Conservation (phyloP, 2,888 invertebrate genomes). For the Melanargia galathea region DNA sequence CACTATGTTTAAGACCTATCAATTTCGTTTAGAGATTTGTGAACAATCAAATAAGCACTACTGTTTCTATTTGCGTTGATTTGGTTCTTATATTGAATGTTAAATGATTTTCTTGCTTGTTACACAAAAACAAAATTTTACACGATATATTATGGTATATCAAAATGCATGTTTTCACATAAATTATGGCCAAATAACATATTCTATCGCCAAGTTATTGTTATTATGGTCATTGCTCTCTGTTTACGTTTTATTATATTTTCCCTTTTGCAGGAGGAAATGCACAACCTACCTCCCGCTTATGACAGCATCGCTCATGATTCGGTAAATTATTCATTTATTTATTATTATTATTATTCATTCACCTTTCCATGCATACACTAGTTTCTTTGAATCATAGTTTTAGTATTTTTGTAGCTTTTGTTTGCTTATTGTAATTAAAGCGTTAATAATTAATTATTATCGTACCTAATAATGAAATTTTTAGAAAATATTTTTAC, state of each 20-base stretch:
- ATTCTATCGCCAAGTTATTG: neutral
- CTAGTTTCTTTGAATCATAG: neutral
- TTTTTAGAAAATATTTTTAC: no score
- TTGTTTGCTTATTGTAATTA: neutral
- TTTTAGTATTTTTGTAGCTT: neutral
- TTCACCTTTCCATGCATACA: neutral
- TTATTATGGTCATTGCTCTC: neutral
- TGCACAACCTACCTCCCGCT: conserved; percentile 84
- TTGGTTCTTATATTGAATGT: no score
- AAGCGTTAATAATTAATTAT: no score
- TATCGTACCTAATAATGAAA: no score
- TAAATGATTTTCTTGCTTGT: no score
- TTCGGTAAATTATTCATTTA: conserved; percentile 82
- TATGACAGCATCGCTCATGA: conserved; percentile 88
- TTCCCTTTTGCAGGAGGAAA: conserved; percentile 82
- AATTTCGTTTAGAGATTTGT: neutral
- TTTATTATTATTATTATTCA: conserved; percentile 21
- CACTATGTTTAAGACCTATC: neutral
- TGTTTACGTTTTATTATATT: conserved; percentile 8
- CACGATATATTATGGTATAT: no score
- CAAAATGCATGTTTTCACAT: neutral
- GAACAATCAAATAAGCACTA: neutral
- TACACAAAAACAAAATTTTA: no score
- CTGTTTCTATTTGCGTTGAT: no score
- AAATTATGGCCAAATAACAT: neutral